Conservation (phyloP, 2,888 invertebrate genomes). For the Sylvicola fuscatus region DNA sequence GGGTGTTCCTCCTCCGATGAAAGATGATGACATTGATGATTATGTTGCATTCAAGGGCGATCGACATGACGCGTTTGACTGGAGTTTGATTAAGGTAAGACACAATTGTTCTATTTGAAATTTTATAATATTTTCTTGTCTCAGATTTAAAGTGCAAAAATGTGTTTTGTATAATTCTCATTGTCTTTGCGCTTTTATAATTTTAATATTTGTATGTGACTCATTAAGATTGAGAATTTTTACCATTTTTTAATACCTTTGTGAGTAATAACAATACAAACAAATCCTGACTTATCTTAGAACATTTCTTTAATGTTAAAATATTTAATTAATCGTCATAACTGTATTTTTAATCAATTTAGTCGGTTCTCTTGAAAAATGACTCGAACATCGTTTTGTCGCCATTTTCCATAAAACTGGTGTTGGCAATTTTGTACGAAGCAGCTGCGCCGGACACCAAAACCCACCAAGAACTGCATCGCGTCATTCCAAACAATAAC, state of each 20-base stretch:
- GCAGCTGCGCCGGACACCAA: slow-evolving; percentile 32
- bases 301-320: too few species aligned
- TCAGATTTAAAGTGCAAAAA: neutral
- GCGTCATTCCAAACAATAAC: slow-evolving; percentile 7
- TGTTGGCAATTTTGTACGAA: slow-evolving; percentile 49
- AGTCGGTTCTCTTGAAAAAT: slow-evolving; percentile 31
- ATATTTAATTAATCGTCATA: slow-evolving; percentile 1
- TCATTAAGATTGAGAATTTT: too few species aligned
- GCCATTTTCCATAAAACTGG: slow-evolving; percentile 54
- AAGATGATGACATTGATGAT: slow-evolving; percentile 15
- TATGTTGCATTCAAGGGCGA: slow-evolving; percentile 21
- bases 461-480: slow-evolving; percentile 11
- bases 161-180: neutral
- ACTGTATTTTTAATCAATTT: slow-evolving; percentile 6
- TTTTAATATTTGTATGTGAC: neutral
- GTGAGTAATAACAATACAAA: neutral
- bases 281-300: too few species aligned
- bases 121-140: neutral
- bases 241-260: too few species aligned
- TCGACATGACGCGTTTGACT: slow-evolving; percentile 39
- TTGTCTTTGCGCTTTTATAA: neutral
- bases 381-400: slow-evolving; percentile 48
- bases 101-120: neutral
- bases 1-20: slow-evolving; percentile 5
- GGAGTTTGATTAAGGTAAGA: slow-evolving; percentile 39